Percentiles rank a stretch among this genome's conserved stretches.
These are phyloP conservation scores for Junonia oenone DNA, from an alignment of 2,888 invertebrate species.

Conservation along the genomic window DNA sequence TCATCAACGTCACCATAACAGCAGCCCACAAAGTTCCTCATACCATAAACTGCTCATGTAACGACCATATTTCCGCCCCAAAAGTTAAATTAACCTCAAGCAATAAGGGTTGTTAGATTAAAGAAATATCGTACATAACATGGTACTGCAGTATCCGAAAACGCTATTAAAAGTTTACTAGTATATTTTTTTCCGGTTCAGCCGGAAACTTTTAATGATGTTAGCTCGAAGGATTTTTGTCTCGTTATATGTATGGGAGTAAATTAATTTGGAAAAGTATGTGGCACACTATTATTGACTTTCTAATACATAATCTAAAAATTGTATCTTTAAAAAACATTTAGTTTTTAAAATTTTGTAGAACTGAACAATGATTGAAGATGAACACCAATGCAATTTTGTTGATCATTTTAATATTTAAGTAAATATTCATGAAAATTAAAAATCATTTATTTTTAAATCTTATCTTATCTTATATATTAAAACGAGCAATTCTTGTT, in stretches of 20 bases:
- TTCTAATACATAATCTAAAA: no score
- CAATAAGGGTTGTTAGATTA: conserved; percentile 14
- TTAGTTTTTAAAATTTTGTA: no score
- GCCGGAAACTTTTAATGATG: conserved; percentile 54
- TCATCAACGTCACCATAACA: background rate
- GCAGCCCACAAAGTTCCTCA: background rate
- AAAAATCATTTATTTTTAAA: no score
- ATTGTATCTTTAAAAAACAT: no score
- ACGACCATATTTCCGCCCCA: background rate
- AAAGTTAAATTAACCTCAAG: conserved; percentile 15
- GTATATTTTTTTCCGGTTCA: conserved; percentile 52
- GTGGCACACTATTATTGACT: background rate
- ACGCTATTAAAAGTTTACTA: conserved; percentile 51
- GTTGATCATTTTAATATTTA: no score
- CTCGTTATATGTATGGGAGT: background rate
- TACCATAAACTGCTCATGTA: background rate
- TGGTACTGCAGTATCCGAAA: conserved; percentile 23
- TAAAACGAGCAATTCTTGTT: no score
- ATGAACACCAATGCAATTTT: no score
- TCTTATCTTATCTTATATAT: no score
- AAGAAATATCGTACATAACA: conserved; percentile 10
- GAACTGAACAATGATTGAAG: no score
- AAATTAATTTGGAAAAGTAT: background rate
- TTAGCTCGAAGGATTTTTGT: conserved; percentile 19
- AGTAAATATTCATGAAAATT: no score